Conservation (phyloP, 2,888 invertebrate species). For the Xestobium rufovillosum region DNA sequence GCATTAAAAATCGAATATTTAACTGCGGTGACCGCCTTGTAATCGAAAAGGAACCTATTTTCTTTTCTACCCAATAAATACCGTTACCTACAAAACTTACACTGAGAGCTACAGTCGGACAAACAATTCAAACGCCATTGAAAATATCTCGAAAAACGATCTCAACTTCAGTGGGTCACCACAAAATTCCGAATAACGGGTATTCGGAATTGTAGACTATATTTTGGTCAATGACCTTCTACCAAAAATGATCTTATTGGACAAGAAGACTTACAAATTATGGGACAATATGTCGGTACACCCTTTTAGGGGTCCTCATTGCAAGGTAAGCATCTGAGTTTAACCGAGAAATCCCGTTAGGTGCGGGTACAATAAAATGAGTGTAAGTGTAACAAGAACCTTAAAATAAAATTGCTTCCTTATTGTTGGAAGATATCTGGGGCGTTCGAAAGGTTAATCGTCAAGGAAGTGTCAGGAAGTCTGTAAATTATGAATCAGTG, state of each 20-base stretch:
- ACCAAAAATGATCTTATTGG: slow-evolving; percentile 28
- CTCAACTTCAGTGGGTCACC: slow-evolving; percentile 23
- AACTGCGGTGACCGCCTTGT: no score
- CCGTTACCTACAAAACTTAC: slow-evolving; percentile 35
- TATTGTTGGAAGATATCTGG: not conserved
- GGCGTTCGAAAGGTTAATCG: slow-evolving; percentile 1
- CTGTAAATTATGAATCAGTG: no score
- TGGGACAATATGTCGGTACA: slow-evolving; percentile 5
- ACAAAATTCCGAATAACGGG: slow-evolving; percentile 37
- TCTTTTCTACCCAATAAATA: slow-evolving; percentile 33
- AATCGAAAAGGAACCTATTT: slow-evolving; percentile 39
- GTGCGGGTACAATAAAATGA: no score
- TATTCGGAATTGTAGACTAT: slow-evolving; percentile 37
- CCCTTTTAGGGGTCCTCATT: slow-evolving; percentile 1
- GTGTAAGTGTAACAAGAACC: no score
- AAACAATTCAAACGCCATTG: slow-evolving; percentile 11
- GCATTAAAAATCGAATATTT: no score
- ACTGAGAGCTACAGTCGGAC: slow-evolving; percentile 22
- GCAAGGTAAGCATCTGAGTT: not conserved
- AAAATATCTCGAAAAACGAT: slow-evolving; percentile 1
- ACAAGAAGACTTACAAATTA: slow-evolving; percentile 26
- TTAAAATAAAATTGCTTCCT: no score
- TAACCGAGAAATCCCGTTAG: no score
- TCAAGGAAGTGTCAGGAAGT: no score
- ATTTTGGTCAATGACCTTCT: slow-evolving; percentile 38